Evolutionary conservation across 2,888 invertebrate genomes (phyloP), one percentile per base, ranked within the genome.

Genomic region (Sminthurinus aureus): DNA sequence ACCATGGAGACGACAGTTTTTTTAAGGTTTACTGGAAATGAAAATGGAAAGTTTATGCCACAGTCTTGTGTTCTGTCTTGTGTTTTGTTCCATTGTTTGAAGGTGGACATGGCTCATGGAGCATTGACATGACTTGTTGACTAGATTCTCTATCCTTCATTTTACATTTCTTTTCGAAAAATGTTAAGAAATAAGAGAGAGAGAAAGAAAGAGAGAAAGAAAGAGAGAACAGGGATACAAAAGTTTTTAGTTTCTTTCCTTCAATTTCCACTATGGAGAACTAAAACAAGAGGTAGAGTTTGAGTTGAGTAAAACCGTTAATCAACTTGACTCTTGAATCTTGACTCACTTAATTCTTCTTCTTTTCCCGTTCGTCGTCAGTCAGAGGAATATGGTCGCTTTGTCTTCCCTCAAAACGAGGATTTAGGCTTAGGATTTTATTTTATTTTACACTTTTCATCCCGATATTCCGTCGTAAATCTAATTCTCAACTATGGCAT

Each of bases 271-370:
- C 2, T 6, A 11, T 13, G 15, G 58, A 6, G 58, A 58, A 58
- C 58, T 58, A 9, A 58, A 58, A 58, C 9, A 18, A 58, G 9
- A 58, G 58, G 9, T 13, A 58, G 58, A 58, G 9, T 38, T 38
- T 15, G 58, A 58, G 58, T 58, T 79, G 18, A 79, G 67, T 38
- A 67, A 66, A 79, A 79, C 66, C 79, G 24, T 79, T 67, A 66
- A 79, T 79, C 79, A 79, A 79, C 66, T 79, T 64, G 38, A 38
- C 38, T 38, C 38, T n/a, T n/a, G n/a, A n/a, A n/a, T n/a, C n/a
- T n/a, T n/a, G 6, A 38, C 3, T 38, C 64, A 79, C 79, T 79
- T 79, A 24, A 66, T 79, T 79, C 66, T 64, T 77, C 52, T 79
- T 79, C 66, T 20, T 74, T 74, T n/a, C 74, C 22, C 74, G 15